A percentile compares a stretch with the other conserved stretches of the same genome.
These are phyloP conservation scores for Hoplodrina ambigua DNA, from an alignment of 2,888 invertebrate species.

Conservation along the genomic window DNA sequence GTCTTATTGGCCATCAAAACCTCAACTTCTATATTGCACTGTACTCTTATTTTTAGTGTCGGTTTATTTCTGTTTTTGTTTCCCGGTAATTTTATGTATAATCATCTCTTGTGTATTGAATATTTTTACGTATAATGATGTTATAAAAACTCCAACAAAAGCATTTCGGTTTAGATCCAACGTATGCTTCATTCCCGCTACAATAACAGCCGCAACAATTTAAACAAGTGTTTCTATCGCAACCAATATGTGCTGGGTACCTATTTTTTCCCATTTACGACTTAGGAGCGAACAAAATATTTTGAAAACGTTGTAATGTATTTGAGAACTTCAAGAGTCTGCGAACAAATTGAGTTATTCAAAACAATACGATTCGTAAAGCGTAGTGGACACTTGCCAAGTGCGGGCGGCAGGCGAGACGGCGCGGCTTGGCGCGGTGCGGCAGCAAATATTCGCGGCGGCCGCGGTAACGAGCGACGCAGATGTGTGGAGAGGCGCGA, in stretches of 20 bases:
- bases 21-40: constrained; percentile 12
- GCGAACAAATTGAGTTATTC: constrained; percentile 56
- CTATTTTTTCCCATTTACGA: background rate
- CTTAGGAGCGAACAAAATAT: background rate
- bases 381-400: constrained; percentile 51
- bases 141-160: constrained; percentile 4
- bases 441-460: constrained; percentile 54
- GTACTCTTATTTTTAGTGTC: constrained; percentile 55
- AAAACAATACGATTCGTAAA: constrained; percentile 61
- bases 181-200: constrained; percentile 1
- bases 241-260: background rate
- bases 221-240: constrained; percentile 23
- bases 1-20: constrained; percentile 5
- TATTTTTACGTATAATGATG: constrained; percentile 10
- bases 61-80: constrained; percentile 54
- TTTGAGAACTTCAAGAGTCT: constrained; percentile 17
- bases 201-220: constrained; percentile 17
- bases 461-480: constrained; percentile 65
- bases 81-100: constrained; percentile 18
- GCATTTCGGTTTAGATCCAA: background rate
- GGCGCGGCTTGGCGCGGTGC: constrained; percentile 38
- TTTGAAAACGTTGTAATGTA: background rate
- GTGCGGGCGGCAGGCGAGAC: constrained; percentile 26
- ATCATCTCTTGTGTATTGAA: constrained; percentile 26
- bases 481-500: constrained; percentile 74